Conservation (phyloP, 2,888 invertebrate genomes). For the Sinelater perroti region DNA sequence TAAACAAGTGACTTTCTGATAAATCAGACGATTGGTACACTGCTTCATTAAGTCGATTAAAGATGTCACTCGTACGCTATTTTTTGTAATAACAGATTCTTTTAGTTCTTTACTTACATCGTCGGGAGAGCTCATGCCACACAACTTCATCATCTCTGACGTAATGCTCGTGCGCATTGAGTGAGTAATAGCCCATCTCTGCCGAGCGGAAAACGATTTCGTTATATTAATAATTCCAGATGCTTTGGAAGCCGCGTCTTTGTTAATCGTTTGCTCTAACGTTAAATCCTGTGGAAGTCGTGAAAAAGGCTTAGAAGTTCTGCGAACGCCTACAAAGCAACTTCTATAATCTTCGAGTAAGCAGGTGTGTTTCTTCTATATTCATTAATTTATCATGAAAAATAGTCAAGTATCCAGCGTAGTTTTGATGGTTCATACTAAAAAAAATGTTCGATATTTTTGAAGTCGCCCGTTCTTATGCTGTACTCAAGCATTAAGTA, state of each 20-base stretch:
- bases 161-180: conserved; percentile 42
- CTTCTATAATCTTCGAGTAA: conserved; percentile 19
- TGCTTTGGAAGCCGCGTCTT: conserved; percentile 24
- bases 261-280: conserved; percentile 35
- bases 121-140: background rate
- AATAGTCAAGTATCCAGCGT: conserved; percentile 47
- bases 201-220: conserved; percentile 42
- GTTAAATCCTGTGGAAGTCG: conserved; percentile 42
- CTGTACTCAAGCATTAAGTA: conserved; percentile 46
- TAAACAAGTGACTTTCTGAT: conserved; percentile 42
- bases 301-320: conserved; percentile 18
- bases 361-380: conserved; percentile 47
- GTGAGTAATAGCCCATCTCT: conserved; percentile 42
- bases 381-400: conserved; percentile 47
- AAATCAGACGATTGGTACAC: conserved; percentile 39
- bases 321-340: background rate
- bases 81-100: background rate
- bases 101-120: background rate
- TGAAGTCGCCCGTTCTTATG: conserved; percentile 44
- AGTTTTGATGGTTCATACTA: conserved; percentile 50
- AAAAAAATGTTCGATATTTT: conserved; percentile 50
- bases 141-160: background rate
- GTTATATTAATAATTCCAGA: conserved; percentile 43
- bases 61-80: too few relatives aligned
- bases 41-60: conserved; percentile 42